phyloP scores from a whole-genome alignment of 2,888 invertebrate genomes.

The Scrobipalpa costella region DNA sequence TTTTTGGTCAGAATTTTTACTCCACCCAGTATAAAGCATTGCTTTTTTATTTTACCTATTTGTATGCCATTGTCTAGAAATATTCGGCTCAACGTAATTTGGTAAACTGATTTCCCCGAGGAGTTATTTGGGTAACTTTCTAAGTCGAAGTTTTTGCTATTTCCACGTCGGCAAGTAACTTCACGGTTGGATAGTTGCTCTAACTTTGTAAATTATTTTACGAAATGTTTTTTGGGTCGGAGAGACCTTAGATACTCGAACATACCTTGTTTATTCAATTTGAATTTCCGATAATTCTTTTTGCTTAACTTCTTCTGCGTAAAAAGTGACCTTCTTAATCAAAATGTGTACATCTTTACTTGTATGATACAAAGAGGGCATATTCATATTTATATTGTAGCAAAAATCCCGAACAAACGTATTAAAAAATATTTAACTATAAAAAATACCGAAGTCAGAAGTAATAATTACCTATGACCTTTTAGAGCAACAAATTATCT shows the following conservation, averaged over 20 bases:
- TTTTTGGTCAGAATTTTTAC: too few relatives aligned
- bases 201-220: slow-evolving; percentile 30
- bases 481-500: too few relatives aligned
- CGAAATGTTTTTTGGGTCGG: slow-evolving; percentile 14
- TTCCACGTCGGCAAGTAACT: slow-evolving; percentile 44
- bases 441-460: too few relatives aligned
- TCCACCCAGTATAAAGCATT: slow-evolving; percentile 43
- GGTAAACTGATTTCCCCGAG: slow-evolving; percentile 48
- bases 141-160: slow-evolving; percentile 37
- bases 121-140: slow-evolving; percentile 53
- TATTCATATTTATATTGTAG: too few relatives aligned
- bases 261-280: slow-evolving; percentile 12
- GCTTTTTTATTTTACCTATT: slow-evolving; percentile 53
- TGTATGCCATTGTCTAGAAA: slow-evolving; percentile 33
- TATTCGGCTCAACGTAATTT: slow-evolving; percentile 41
- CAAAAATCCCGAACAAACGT: too few relatives aligned
- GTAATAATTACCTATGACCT: too few relatives aligned
- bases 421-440: too few relatives aligned
- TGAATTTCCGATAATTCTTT: not conserved
- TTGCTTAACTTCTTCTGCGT: not conserved
- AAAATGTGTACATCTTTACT: too few relatives aligned
- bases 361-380: too few relatives aligned
- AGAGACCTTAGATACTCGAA: not conserved
- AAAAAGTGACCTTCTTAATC: too few relatives aligned
- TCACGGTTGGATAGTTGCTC: slow-evolving; percentile 50